Base-by-base conservation (phyloP, 2,113 vertebrate genomes). In the Catharus bicknelli region DNA sequence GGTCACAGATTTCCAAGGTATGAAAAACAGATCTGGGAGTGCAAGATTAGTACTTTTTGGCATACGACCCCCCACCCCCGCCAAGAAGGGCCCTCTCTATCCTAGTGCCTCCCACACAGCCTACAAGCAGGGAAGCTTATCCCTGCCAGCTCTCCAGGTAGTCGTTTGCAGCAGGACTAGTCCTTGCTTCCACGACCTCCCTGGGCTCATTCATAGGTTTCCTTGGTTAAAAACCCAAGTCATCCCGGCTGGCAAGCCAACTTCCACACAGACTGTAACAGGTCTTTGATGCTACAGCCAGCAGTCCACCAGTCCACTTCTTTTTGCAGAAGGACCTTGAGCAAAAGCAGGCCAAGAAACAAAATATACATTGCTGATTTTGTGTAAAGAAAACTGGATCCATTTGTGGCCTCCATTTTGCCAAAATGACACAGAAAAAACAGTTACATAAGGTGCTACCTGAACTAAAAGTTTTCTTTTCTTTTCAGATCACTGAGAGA, bases 401-500 rank as follows among this genome's bases (percentile, higher is more conserved):
- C 8, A 55, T 8, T 38, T 23, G 4, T 43, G 18, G 38, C 42
- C 13, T 69, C 34, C 23, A 3, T 50, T 94, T 89, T 23, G 16
- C 36, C 32, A 61, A 73, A 84, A 61, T 16, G 9, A 26, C 21
- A 36, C 5, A 72, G 12, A 83, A 74, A 34, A 10, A 42, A 73
- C 43, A 76, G 17, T 26, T 63, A 38, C 5, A 51, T 25, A 55
- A 64, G 13, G 12, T 43, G 15, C 27, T 47, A 66, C 36, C 29
- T 47, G 45, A 83, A 55, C 25, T 92, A 11, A 79, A n/a, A 66
- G 32, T 95, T 85, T 61, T 80, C 87, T 91, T 94, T 95, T 94
- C 43, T 90, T 94, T 95, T 82, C 94, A 99, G 99, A 98, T 99
- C 30, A 96, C 97, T 42, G 98, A 99, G 94, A 98, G 98, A 97